Evolutionary conservation across 2,888 invertebrate species (phyloP).

Genomic region (Osmoderma eremita): DNA sequence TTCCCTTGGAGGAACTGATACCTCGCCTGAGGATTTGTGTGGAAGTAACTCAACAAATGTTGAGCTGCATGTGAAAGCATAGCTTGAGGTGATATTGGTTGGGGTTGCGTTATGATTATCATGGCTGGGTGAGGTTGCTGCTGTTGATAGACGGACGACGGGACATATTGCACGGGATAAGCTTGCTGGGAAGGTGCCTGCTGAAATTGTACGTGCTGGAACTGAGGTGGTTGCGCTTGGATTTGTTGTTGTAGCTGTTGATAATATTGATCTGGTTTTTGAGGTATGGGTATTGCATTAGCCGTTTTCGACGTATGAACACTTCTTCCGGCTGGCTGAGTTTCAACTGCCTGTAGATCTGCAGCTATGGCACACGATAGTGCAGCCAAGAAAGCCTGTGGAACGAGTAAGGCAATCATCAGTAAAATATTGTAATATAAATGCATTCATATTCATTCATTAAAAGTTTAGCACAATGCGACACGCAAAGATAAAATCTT

Average conservation of each 20-base stretch:
- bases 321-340: slow-evolving; percentile 37
- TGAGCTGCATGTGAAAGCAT: slow-evolving; percentile 53
- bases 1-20: slow-evolving; percentile 50
- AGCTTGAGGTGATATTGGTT: slow-evolving; percentile 54
- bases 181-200: slow-evolving; percentile 52
- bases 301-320: slow-evolving; percentile 39
- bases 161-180: slow-evolving; percentile 39
- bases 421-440: no score
- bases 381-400: slow-evolving; percentile 44
- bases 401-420: neutral
- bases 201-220: slow-evolving; percentile 42
- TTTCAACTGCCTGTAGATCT: slow-evolving; percentile 40
- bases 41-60: slow-evolving; percentile 59
- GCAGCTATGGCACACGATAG: slow-evolving; percentile 38
- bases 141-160: slow-evolving; percentile 35
- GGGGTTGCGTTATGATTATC: slow-evolving; percentile 61
- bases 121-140: slow-evolving; percentile 56
- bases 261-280: slow-evolving; percentile 48
- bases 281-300: slow-evolving; percentile 47
- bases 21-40: slow-evolving; percentile 57
- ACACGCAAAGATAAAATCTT: no score
- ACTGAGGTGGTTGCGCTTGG: slow-evolving; percentile 38
- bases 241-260: slow-evolving; percentile 31
- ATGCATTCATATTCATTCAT: no score
- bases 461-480: no score